Evolutionary conservation across 2,888 invertebrate species (phyloP), one percentile per base, ranked within the genome.

Genomic region (Leptinotarsa haldemani): DNA sequence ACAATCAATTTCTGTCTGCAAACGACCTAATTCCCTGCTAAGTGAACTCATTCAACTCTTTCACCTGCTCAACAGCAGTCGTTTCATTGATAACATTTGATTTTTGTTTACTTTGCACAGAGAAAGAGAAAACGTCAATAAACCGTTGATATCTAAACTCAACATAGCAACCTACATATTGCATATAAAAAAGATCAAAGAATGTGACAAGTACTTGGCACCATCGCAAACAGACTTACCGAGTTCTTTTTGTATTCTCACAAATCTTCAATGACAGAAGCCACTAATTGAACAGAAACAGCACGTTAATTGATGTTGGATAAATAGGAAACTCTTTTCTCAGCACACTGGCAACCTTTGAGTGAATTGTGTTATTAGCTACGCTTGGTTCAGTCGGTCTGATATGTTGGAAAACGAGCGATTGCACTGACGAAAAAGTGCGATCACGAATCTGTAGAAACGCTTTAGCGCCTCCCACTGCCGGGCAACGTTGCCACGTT

Each of bases 181-280:
- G 40, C 30, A 40, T 40, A 40, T 40, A 40, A 40, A 40, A 40
- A 40, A 1, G 40, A 40, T 40, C 22, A 56, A 18, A 18, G 22
- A 56, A 13, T 22, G 7, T 20, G 56, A 20, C 20, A 56, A 15
- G 16, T 30, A 40, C 61, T 61, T 61, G 61, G 61, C 61, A 61
- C 4, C 61, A n/a, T 40, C 13, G 56, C 56, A 4, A 30, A 61
- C 50, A 20, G 16, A 53, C 58, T 58, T 20, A 58, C 58, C 12
- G 25, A 58, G 25, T 58, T 22, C 16, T 61, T 30, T 15, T 61
- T 2, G 61, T 30, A 61, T n/a, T 61, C 61, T 61, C 61, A 40
- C 25, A 61, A 61, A 61, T 30, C 61, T 61, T 61, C 61, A 61
- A 61, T 61, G 61, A 61, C 25, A 61, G 30, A 61, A 16, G 61